Base-by-base conservation (phyloP, 1,140 invertebrate species). In the Drosophila ambigua region DNA sequence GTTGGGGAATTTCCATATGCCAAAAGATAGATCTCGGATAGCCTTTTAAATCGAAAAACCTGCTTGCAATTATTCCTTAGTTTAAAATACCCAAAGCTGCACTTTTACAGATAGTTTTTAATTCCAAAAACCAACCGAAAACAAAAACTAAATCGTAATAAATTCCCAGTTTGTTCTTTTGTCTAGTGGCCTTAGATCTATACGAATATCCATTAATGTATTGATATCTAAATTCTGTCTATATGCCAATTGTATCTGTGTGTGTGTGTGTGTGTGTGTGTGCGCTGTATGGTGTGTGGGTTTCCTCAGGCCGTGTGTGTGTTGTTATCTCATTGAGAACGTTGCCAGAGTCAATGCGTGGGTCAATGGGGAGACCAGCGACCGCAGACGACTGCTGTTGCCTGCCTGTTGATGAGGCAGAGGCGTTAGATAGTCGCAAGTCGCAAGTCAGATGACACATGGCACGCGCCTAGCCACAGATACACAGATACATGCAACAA, bases 361-460 rank as follows among this genome's bases (percentile, higher is more conserved):
- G 81, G 81, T 84, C 81, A 84, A 75, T 77, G 82, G 68, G 77
- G 64, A 84, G 62, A 54, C 46, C 43, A 43, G 60, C 51, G 54
- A 9, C 31, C 11, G 35, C 35, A 39, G 35, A 13, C 71, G 66
- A 63, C 72, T 57, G 51, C 72, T 57, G 51, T 52, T 76, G 77
- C 68, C 41, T 77, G 67, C 68, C 41, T 77, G 67, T 72, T 88
- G 82, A 88, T 88, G 83, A 88, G 79, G 83, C 83, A 88, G 83
- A 87, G 83, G 83, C 83, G 83, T 87, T 87, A 88, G 83, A 88
- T 87, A 88, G 83, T 81, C 78, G 74, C 82, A 88, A 83, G 68
- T 73, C 76, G 72, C 67, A 77, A 72, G 76, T 81, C 81, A 81
- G 76, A 79, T 87, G 83, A 87, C 83, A 87, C 83, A 87, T 88